A percentile compares a stretch with the other conserved stretches of the same genome.
Conservation (phyloP, 2,888 invertebrate genomes). For the Caenorhabditis zanzibari region DNA sequence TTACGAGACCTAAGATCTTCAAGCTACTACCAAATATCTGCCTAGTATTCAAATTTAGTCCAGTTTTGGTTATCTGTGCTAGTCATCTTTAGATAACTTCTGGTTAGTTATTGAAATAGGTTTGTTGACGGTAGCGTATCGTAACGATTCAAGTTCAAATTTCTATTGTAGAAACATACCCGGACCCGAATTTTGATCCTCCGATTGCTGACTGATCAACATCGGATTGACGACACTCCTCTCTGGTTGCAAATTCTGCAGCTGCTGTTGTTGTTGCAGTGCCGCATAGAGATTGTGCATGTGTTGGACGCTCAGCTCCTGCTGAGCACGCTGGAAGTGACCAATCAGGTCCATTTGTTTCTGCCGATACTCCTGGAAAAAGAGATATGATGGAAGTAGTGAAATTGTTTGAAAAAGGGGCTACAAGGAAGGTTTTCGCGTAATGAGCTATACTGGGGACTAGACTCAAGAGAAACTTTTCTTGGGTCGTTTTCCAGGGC, state of each 20-base stretch:
- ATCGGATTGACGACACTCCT: slow-evolving; percentile 32
- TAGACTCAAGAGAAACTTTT: slow-evolving; percentile 2
- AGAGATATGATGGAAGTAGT: slow-evolving; percentile 31
- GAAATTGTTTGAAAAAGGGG: too few relatives aligned
- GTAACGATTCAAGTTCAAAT: too few relatives aligned
- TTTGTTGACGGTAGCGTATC: too few relatives aligned
- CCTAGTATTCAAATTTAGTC: too few relatives aligned
- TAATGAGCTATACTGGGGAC: background rate
- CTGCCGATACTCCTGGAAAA: slow-evolving; percentile 75
- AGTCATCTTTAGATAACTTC: too few relatives aligned
- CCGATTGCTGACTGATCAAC: slow-evolving; percentile 44
- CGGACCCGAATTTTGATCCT: slow-evolving; percentile 58
- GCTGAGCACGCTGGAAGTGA: slow-evolving; percentile 74
- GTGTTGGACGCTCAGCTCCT: slow-evolving; percentile 73
- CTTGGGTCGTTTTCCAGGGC: background rate
- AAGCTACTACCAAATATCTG: too few relatives aligned
- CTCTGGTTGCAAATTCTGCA: slow-evolving; percentile 46
- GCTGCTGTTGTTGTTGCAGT: slow-evolving; percentile 68
- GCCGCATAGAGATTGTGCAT: slow-evolving; percentile 68
- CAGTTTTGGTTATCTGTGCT: too few relatives aligned
- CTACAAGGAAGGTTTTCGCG: too few relatives aligned
- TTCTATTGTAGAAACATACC: too few relatives aligned
- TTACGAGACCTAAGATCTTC: too few relatives aligned
- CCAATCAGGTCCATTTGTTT: slow-evolving; percentile 81
- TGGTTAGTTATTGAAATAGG: too few relatives aligned